A percentile compares a stretch with the other conserved stretches of the same genome.
Conservation (phyloP, 2,797 vertebrate genomes). For the Pempheris klunzingeri region DNA sequence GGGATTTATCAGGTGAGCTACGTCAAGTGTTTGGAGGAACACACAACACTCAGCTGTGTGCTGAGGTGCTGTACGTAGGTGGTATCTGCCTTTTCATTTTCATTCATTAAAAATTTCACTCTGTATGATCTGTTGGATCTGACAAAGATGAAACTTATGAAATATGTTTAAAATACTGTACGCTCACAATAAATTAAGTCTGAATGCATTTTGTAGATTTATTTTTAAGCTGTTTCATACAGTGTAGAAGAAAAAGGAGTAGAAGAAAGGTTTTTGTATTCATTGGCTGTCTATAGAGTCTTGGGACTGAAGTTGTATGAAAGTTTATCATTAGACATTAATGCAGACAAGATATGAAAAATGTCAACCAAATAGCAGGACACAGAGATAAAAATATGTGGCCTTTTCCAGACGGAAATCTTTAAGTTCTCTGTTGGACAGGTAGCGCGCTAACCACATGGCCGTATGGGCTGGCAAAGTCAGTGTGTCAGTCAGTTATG, state of each 20-base stretch:
- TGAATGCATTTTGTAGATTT: background rate
- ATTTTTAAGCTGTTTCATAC: background rate
- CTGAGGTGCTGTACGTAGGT: background rate
- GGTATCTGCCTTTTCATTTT: background rate
- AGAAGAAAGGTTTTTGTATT: background rate
- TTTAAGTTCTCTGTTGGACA: background rate
- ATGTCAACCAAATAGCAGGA: background rate
- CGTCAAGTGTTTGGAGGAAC: conserved; percentile 9
- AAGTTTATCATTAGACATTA: background rate
- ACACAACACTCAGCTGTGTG: conserved; percentile 1
- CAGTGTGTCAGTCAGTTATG: background rate
- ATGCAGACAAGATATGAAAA: background rate
- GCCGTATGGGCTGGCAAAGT: background rate
- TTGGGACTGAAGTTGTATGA: background rate
- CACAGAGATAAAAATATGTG: background rate
- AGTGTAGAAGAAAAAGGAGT: background rate
- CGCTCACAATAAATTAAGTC: background rate
- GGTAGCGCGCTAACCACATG: background rate
- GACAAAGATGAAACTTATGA: no score
- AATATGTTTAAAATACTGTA: background rate
- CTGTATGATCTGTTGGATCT: background rate
- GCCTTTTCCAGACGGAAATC: no score
- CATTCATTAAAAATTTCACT: conserved; percentile 9
- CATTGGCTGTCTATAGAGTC: background rate
- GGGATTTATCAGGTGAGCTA: conserved; percentile 43